Base-by-base conservation (phyloP, 2,888 invertebrate species). In the Cryptus viduatorius region DNA sequence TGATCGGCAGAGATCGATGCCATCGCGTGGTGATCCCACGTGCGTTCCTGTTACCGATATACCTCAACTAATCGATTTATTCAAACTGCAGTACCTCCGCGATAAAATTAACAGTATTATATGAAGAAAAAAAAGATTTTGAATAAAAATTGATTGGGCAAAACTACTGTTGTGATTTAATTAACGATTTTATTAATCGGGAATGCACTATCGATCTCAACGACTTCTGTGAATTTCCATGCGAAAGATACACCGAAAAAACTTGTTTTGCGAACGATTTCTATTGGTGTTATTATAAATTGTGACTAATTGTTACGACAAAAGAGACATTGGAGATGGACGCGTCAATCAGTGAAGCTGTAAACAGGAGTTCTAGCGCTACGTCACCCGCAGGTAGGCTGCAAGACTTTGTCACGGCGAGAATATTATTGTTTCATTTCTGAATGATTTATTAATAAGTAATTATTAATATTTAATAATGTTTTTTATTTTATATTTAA, bases 311-410 rank as follows among this genome's bases (percentile, higher is more conserved):
- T 8, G 10, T 76, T 10, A 4, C 59, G 44, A 29, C 7, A 24
- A n/a, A 14, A 37, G 46, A 80, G 31, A 29, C 46, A 31, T 16
- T 73, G 14, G 73, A 56, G 1, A 84, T 84, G 83, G 68, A 77
- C 68, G 59, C 67, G 7, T 14, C 72, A 42, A 65, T 42, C 46
- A 71, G 50, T 53, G 50, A 42, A 65, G 37, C 69, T 69, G 65
- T 76, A 64, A 80, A 72, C 44, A 42, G 16, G 50, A 80, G 72
- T 46, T 67, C 53, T 19, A n/a, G 37, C 2, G 42, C 12, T 56
- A 16, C 69, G 16, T 8, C 71, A 56, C 37, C 46, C 42, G 61
- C 64, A 68, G 79, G 73, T 79, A 79, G 61, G 31, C 16, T 42
- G 4, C 1, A 19, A 2, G 14, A 14, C 1, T 53, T 53, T 19